Conservation (phyloP, 2,888 invertebrate species). For the Macrosiphum euphorbiae region DNA sequence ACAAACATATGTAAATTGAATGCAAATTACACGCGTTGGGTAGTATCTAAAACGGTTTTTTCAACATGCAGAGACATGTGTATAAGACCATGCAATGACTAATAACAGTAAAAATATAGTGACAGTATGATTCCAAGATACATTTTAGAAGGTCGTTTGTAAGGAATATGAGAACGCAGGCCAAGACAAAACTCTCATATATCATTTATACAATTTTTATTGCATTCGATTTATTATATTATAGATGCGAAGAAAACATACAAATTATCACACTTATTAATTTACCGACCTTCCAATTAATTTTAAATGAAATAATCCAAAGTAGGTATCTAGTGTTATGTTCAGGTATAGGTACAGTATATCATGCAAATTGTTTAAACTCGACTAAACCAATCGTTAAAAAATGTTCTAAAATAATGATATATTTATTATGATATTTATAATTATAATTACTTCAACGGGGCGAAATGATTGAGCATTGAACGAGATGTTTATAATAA, state of each 20-base stretch:
- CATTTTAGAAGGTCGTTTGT: conserved; percentile 20
- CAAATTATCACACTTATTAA: not conserved
- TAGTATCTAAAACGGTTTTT: conserved; percentile 33
- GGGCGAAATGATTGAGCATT: not conserved
- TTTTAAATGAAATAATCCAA: not conserved
- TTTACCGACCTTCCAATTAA: not conserved
- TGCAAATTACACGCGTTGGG: conserved; percentile 47
- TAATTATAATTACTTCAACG: not conserved
- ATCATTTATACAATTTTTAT: not conserved
- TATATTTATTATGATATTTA: not conserved
- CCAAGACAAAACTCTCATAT: conserved; percentile 19
- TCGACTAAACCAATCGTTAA: not conserved
- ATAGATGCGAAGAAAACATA: not conserved
- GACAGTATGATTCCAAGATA: conserved; percentile 29
- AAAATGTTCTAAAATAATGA: not conserved
- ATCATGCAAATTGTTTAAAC: not conserved
- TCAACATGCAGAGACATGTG: conserved; percentile 21
- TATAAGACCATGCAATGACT: conserved; percentile 38
- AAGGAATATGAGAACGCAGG: conserved; percentile 33
- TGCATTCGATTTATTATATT: conserved; percentile 21
- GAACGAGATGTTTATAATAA: not conserved
- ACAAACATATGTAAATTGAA: conserved; percentile 38
- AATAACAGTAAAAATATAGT: conserved; percentile 49
- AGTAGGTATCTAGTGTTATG: not conserved
- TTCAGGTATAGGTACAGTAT: not conserved